phyloP scores from a whole-genome alignment of 2,113 vertebrate genomes.

The Xiphias gladius region DNA sequence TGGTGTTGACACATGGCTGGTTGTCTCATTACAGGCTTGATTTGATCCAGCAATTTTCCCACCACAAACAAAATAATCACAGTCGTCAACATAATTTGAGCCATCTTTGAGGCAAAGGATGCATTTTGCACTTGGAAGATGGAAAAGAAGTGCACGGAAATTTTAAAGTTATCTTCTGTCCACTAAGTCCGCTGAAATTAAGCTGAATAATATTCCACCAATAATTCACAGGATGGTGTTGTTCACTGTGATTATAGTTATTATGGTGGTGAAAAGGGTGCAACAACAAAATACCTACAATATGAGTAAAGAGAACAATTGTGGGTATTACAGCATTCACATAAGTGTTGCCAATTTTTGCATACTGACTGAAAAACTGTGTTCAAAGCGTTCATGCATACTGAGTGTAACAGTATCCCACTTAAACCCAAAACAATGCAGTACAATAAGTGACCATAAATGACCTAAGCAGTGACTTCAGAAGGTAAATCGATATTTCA shows the following conservation, averaged over 20 bases:
- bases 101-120: slow-evolving; percentile 44
- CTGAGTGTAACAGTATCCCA: not conserved
- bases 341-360: not conserved
- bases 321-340: not conserved
- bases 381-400: not conserved
- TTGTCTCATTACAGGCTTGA: slow-evolving; percentile 39
- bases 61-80: slow-evolving; percentile 45
- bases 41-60: slow-evolving; percentile 49
- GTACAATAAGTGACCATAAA: not conserved
- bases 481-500: not conserved
- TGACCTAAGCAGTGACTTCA: not conserved
- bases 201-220: not conserved
- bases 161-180: not conserved
- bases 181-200: not conserved
- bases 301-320: slow-evolving; percentile 1
- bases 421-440: not conserved
- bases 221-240: not conserved
- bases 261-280: not conserved
- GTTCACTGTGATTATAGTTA: not conserved
- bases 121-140: slow-evolving; percentile 10
- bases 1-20: slow-evolving; percentile 32
- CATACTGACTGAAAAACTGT: not conserved
- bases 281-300: slow-evolving; percentile 11
- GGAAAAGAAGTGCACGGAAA: slow-evolving; percentile 2
- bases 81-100: slow-evolving; percentile 38